Base-by-base conservation (phyloP, 2,888 invertebrate species). In the Piscicola geometra region DNA sequence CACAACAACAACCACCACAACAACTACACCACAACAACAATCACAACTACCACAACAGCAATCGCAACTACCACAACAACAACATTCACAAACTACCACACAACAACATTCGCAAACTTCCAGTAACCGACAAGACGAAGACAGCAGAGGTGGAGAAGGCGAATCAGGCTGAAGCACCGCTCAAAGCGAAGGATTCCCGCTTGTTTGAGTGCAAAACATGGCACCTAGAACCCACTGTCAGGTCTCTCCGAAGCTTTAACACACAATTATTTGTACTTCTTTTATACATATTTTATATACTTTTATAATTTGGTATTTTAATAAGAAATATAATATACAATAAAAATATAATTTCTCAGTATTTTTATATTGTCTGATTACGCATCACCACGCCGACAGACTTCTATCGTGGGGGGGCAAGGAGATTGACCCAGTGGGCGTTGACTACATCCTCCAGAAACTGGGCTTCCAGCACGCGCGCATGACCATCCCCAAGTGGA, bases 401-500 rank as follows among this genome's bases (percentile, higher is more conserved):
- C 80, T 87, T 74, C 80, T 87, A 32, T 86, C 86, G 18, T 94
- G 93, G 93, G 93, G 92, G 75, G 96, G 96, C 70, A 94, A 94
- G 86, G 93, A 94, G 82, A 95, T 98, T 82, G 97, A 98, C 86
- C 97, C 98, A 0, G 97, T 97, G 83, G 97, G 97, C 73, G 94
- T 98, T 78, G 98, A 99, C 88, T 97, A 95, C 86, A 96, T 99
- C 83, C 89, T 99, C 72, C 95, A 97, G 87, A 96, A 97, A 87
- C 88, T 99, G 64, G 97, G 97, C 68, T 98, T 99, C 86, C 91
- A 93, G 77, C 98, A 99, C 87, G 97, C 98, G 18, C 89, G 97
- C 80, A 94, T 93, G 80, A 99, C 99, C 76, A 99, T 99, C 84
- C 99, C 99, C 76, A 99, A 99, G 87, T 99, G 98, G 95, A 90